Evolutionary conservation across 2,113 vertebrate species (phyloP).

Genomic region (Semnopithecus entellus): DNA sequence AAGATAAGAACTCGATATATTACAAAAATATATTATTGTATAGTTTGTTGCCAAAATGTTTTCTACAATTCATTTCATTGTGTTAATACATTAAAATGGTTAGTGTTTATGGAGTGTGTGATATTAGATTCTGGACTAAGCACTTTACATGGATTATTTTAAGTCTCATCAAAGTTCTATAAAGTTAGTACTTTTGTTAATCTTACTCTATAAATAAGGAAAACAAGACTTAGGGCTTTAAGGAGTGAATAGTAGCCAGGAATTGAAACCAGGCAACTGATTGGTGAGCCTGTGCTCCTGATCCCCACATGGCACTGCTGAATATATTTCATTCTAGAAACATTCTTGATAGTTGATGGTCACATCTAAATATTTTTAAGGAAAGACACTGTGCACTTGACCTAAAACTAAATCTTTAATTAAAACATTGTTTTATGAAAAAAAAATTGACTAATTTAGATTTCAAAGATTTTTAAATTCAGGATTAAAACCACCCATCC

Average conservation of each 20-base stretch:
- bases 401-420: background rate
- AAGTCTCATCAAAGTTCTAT: background rate
- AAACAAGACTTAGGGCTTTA: background rate
- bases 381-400: background rate
- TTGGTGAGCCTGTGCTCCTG: background rate
- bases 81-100: background rate
- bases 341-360: background rate
- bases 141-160: background rate
- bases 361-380: background rate
- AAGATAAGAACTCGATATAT: background rate
- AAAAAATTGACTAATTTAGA: background rate
- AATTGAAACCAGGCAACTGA: background rate
- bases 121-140: background rate
- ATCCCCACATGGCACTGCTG: background rate
- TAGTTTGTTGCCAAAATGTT: background rate
- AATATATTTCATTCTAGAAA: background rate
- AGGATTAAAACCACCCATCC: background rate
- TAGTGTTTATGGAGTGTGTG: fast-evolving
- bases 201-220: background rate
- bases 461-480: background rate
- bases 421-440: background rate
- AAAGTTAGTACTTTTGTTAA: background rate
- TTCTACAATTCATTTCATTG: background rate
- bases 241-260: background rate
- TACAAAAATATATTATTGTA: background rate